Evolutionary conservation across 2,888 invertebrate genomes (phyloP).

Genomic region (Phengaris arion): DNA sequence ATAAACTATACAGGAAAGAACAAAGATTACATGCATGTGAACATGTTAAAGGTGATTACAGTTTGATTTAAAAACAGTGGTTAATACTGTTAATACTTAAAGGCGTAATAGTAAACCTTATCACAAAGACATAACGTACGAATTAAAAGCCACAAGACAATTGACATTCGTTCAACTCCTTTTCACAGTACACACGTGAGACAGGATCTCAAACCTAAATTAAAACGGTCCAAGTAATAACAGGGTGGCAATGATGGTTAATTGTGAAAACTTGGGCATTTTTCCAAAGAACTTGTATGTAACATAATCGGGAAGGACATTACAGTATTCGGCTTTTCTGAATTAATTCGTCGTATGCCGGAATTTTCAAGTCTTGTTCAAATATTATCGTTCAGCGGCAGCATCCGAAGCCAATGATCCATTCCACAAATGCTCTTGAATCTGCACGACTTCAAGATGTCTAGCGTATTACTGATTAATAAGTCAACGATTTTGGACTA

Average conservation of each 20-base stretch:
- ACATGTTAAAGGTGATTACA: background rate
- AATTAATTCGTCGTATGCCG: no score
- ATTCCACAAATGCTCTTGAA: background rate
- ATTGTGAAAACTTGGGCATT: slow-evolving; percentile 10
- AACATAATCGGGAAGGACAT: no score
- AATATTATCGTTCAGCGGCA: slow-evolving; percentile 1
- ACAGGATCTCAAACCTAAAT: slow-evolving; percentile 52
- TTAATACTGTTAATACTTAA: background rate
- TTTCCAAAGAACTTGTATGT: no score
- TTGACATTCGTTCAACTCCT: slow-evolving; percentile 48
- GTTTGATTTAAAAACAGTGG: background rate
- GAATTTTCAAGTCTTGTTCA: background rate
- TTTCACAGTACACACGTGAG: slow-evolving; percentile 50
- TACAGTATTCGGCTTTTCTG: no score
- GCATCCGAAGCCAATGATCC: background rate
- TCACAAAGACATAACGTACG: background rate
- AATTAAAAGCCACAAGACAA: background rate
- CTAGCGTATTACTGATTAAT: background rate
- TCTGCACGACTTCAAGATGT: background rate
- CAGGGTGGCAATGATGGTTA: slow-evolving; percentile 36
- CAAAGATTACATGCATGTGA: slow-evolving; percentile 11
- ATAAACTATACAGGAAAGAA: background rate
- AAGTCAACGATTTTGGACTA: background rate
- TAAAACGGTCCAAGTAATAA: slow-evolving; percentile 45
- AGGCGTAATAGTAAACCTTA: background rate